Conservation (phyloP, 2,113 vertebrate genomes). For the Mixornis gularis region DNA sequence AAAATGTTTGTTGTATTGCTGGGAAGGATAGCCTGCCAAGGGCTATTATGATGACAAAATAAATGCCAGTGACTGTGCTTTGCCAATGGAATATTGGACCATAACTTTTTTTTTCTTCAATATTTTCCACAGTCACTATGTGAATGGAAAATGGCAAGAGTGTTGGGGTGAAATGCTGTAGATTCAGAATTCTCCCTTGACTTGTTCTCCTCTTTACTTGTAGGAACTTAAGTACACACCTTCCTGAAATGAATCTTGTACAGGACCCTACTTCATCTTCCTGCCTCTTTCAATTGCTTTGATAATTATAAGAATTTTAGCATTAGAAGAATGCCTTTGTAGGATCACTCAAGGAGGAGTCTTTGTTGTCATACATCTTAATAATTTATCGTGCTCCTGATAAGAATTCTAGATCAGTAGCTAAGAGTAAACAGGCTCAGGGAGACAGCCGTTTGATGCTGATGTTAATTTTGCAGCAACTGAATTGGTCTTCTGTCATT, state of each 20-base stretch:
- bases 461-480: constrained; percentile 18
- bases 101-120: constrained; percentile 17
- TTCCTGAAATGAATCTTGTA: not conserved
- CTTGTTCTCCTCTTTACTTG: not conserved
- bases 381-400: constrained; percentile 32
- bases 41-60: constrained; percentile 39
- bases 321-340: not conserved
- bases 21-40: constrained; percentile 31
- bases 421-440: constrained; percentile 25
- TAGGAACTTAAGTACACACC: not conserved
- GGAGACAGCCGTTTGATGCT: not conserved
- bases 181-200: not conserved
- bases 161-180: not conserved
- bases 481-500: constrained; percentile 12
- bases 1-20: constrained; percentile 11
- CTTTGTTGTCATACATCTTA: constrained; percentile 21
- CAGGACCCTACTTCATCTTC: not conserved
- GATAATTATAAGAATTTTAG: not conserved
- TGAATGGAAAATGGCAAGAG: not conserved
- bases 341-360: constrained; percentile 27
- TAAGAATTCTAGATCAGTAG: constrained; percentile 19
- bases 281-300: not conserved
- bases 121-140: not conserved
- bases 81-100: constrained; percentile 17
- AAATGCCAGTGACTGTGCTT: not conserved